Percentiles rank a stretch among this genome's conserved stretches.
Conservation (phyloP, 2,113 vertebrate genomes). For the Heterotilapia buettikoferi region DNA sequence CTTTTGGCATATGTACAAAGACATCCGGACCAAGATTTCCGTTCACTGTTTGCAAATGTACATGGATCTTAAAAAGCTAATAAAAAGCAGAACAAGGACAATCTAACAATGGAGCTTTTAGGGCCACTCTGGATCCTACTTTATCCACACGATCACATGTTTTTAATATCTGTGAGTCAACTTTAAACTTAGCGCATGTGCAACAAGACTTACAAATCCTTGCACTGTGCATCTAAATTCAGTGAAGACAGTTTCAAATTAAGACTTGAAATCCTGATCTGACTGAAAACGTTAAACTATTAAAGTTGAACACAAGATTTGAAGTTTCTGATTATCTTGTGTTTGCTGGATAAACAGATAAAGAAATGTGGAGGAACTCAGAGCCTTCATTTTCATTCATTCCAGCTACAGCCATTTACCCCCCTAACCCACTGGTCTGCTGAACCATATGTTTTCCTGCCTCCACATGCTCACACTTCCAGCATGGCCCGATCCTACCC, state of each 20-base stretch:
- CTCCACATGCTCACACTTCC: conserved; percentile 31
- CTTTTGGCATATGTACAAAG: background rate
- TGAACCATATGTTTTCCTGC: conserved; percentile 47
- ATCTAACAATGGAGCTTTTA: background rate
- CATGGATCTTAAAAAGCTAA: background rate
- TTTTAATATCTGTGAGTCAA: background rate
- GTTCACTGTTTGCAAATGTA: background rate
- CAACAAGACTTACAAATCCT: background rate
- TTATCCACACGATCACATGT: background rate
- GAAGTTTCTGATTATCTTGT: background rate
- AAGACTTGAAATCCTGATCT: background rate
- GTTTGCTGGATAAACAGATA: background rate
- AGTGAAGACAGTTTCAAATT: background rate
- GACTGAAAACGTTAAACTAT: background rate
- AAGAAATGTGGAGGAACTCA: background rate
- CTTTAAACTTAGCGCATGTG: background rate
- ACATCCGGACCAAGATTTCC: background rate
- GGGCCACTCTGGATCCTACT: background rate
- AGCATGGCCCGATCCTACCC: conserved; percentile 30
- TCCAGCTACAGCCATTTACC: background rate
- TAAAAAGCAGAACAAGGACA: background rate
- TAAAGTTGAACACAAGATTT: background rate
- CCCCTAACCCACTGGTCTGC: conserved; percentile 41
- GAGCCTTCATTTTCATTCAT: background rate
- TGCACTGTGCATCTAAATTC: background rate